Conservation (phyloP, 2,113 vertebrate species). For the Tylochromis polylepis region DNA sequence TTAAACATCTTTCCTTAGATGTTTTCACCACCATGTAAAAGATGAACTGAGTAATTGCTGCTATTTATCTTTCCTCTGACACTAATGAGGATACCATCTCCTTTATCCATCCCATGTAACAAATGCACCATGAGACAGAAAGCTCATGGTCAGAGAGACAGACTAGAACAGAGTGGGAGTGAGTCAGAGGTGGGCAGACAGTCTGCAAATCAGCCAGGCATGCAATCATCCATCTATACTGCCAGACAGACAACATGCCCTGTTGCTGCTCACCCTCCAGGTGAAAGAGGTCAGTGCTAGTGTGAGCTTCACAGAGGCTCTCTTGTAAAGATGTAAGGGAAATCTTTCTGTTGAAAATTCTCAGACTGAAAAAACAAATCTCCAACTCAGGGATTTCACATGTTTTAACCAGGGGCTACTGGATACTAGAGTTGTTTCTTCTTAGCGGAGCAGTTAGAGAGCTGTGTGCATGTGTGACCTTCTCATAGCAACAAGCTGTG, state of each 20-base stretch:
- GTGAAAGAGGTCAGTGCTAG: constrained; percentile 44
- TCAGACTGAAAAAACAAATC: background rate
- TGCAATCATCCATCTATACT: constrained; percentile 34
- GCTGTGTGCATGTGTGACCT: background rate
- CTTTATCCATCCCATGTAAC: background rate
- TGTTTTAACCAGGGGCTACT: background rate
- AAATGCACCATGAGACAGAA: background rate
- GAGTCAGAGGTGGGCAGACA: constrained; percentile 32
- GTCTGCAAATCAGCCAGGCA: constrained; percentile 31
- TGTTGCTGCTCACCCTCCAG: constrained; percentile 21
- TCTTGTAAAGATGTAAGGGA: background rate
- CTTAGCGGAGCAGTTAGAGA: background rate
- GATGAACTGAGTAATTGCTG: background rate
- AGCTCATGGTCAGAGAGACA: background rate
- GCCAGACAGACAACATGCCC: constrained; percentile 53
- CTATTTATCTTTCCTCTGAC: background rate
- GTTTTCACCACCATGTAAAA: background rate
- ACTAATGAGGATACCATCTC: background rate
- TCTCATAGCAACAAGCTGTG: background rate
- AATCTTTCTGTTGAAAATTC: background rate
- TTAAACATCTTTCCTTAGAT: background rate
- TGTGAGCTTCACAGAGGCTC: background rate
- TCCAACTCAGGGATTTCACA: constrained; percentile 29
- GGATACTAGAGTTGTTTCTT: constrained; percentile 6
- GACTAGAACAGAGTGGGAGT: background rate